A percentile compares a stretch with the other conserved stretches of the same genome.
Conservation (phyloP, 2,888 invertebrate genomes). For the Gortyna flavago region DNA sequence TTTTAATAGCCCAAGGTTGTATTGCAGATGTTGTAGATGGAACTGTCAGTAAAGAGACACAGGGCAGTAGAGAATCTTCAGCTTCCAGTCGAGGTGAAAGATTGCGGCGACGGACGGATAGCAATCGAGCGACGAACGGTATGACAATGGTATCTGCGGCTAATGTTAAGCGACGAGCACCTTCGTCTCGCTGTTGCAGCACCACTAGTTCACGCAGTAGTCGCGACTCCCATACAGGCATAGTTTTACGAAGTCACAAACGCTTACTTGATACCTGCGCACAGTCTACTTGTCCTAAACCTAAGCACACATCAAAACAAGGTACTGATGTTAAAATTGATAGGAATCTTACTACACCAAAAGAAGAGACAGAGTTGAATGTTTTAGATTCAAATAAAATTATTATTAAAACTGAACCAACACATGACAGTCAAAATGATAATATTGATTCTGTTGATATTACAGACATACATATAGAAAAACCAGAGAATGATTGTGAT, state of each 20-base stretch:
- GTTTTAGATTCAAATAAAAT: slow-evolving; percentile 74
- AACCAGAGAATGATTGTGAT: slow-evolving; percentile 77
- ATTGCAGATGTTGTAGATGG: slow-evolving; percentile 92
- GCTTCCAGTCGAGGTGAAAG: slow-evolving; percentile 84
- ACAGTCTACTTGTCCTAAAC: slow-evolving; percentile 78
- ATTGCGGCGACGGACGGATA: slow-evolving; percentile 80
- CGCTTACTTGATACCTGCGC: slow-evolving; percentile 84
- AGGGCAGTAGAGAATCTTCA: slow-evolving; percentile 86
- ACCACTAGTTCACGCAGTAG: slow-evolving; percentile 88
- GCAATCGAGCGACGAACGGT: slow-evolving; percentile 76
- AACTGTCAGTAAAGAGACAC: slow-evolving; percentile 77
- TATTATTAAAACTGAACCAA: slow-evolving; percentile 75
- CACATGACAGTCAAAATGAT: slow-evolving; percentile 71
- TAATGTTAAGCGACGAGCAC: slow-evolving; percentile 75
- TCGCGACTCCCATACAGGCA: slow-evolving; percentile 88
- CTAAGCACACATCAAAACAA: slow-evolving; percentile 76
- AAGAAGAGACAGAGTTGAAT: slow-evolving; percentile 79
- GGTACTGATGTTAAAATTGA: slow-evolving; percentile 77
- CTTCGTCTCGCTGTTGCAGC: slow-evolving; percentile 84
- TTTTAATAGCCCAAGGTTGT: slow-evolving; percentile 95
- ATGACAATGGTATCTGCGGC: slow-evolving; percentile 77
- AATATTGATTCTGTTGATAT: slow-evolving; percentile 70
- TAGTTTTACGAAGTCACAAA: slow-evolving; percentile 91
- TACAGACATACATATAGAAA: slow-evolving; percentile 72
- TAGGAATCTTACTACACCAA: slow-evolving; percentile 76